A percentile compares a stretch with the other conserved stretches of the same genome.
These are phyloP conservation scores for Polyploca ridens DNA, from an alignment of 2,888 invertebrate species.

Conservation along the genomic window DNA sequence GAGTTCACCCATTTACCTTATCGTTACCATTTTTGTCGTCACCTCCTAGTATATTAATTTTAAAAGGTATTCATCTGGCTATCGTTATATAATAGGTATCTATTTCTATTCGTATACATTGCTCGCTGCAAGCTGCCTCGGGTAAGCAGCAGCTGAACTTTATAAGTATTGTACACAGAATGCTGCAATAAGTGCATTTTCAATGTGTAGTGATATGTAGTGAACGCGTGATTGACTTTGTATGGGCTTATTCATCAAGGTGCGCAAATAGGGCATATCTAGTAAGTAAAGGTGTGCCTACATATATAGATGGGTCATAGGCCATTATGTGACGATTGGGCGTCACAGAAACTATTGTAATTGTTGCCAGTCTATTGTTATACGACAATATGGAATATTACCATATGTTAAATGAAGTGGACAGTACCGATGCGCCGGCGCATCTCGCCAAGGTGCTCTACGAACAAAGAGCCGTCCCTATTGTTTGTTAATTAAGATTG, in stretches of 20 bases:
- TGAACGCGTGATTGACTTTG: slow-evolving; percentile 53
- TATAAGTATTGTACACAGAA: neutral
- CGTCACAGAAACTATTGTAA: slow-evolving; percentile 66
- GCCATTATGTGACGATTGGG: slow-evolving; percentile 58
- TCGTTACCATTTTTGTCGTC: too few species aligned
- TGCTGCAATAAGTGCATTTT: neutral
- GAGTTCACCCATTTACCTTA: too few species aligned
- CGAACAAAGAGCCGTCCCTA: slow-evolving; percentile 43
- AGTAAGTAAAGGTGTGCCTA: slow-evolving; percentile 61
- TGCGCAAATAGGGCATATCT: slow-evolving; percentile 66
- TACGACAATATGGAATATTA: slow-evolving; percentile 40
- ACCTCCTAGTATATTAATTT: too few species aligned
- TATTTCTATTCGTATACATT: neutral
- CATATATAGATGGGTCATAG: slow-evolving; percentile 61
- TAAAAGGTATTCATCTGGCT: neutral
- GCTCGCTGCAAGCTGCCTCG: neutral
- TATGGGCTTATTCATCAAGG: slow-evolving; percentile 46
- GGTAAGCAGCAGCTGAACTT: neutral
- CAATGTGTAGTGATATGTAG: slow-evolving; percentile 18
- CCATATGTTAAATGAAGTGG: slow-evolving; percentile 44
- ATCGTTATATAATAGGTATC: neutral
- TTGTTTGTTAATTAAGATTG: slow-evolving; percentile 49
- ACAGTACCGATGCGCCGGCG: slow-evolving; percentile 21
- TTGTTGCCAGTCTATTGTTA: slow-evolving; percentile 54
- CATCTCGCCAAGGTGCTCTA: slow-evolving; percentile 34